Conservation (phyloP, 2,888 invertebrate genomes). For the Machimus rusticus region DNA sequence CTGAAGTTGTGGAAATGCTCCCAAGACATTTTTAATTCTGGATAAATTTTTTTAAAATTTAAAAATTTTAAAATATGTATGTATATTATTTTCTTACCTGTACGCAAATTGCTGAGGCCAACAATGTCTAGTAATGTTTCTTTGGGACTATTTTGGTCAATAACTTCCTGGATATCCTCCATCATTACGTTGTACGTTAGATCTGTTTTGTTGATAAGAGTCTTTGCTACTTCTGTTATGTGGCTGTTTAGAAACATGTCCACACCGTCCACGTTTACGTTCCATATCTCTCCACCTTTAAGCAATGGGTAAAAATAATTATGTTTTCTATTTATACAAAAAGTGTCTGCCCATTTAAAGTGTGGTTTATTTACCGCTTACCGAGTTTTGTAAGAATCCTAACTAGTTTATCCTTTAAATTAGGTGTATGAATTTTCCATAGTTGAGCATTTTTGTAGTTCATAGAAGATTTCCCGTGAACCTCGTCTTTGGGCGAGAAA, state of each 20-base stretch:
- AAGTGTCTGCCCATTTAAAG: neutral
- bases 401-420: neutral
- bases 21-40: conserved; percentile 71
- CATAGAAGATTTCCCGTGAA: neutral
- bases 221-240: conserved; percentile 68
- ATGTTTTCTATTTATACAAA: neutral
- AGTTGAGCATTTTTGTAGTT: conserved; percentile 71
- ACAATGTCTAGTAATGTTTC: neutral
- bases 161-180: conserved; percentile 78
- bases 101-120: neutral
- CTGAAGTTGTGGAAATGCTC: conserved; percentile 74
- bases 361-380: neutral
- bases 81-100: neutral
- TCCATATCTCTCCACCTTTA: conserved; percentile 60
- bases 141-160: conserved; percentile 64
- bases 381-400: conserved; percentile 13
- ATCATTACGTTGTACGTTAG: conserved; percentile 75
- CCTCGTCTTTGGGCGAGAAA: neutral
- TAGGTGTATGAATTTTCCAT: conserved; percentile 69
- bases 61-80: neutral
- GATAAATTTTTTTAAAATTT: neutral
- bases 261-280: conserved; percentile 63
- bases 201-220: conserved; percentile 69
- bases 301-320: neutral
- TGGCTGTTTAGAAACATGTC: conserved; percentile 70